A percentile compares a stretch with the other conserved stretches of the same genome.
Conservation (phyloP, 2,888 invertebrate species). For the Aphodius sticticus region DNA sequence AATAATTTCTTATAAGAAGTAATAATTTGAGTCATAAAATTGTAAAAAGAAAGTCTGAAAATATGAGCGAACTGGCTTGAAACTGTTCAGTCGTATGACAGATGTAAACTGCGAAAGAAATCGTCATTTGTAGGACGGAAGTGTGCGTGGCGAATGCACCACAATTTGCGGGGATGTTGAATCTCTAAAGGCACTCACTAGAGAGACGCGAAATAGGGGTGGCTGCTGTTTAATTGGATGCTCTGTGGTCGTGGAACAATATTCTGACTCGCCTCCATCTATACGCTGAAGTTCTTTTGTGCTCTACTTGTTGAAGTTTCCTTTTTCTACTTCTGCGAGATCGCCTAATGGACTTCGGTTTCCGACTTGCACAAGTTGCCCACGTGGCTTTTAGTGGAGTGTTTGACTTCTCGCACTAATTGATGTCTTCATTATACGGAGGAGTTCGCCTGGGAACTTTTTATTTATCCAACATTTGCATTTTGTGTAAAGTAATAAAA, state of each 20-base stretch:
- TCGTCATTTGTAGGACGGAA: neutral
- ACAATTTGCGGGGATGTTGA: neutral
- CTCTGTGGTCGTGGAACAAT: neutral
- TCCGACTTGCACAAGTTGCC: neutral
- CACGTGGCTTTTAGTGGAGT: neutral
- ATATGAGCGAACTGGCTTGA: neutral
- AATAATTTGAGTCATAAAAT: too few relatives aligned
- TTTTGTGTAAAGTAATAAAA: neutral
- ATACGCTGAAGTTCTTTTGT: neutral
- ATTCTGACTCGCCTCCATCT: neutral
- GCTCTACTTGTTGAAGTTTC: constrained; percentile 4
- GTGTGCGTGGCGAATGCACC: neutral
- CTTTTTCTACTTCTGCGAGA: constrained; percentile 4
- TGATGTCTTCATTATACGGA: neutral
- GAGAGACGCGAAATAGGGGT: neutral
- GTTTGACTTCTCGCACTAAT: neutral
- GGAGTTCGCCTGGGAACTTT: neutral
- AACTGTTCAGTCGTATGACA: neutral
- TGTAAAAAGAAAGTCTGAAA: too few relatives aligned
- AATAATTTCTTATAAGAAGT: too few relatives aligned
- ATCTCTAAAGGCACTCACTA: neutral
- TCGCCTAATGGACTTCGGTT: constrained; percentile 4
- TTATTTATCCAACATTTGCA: neutral
- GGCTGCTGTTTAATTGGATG: constrained; percentile 4
- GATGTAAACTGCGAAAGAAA: neutral